A percentile compares a stretch with the other conserved stretches of the same genome.
Conservation (phyloP, 2,888 invertebrate genomes). For the Phoronis australis region DNA sequence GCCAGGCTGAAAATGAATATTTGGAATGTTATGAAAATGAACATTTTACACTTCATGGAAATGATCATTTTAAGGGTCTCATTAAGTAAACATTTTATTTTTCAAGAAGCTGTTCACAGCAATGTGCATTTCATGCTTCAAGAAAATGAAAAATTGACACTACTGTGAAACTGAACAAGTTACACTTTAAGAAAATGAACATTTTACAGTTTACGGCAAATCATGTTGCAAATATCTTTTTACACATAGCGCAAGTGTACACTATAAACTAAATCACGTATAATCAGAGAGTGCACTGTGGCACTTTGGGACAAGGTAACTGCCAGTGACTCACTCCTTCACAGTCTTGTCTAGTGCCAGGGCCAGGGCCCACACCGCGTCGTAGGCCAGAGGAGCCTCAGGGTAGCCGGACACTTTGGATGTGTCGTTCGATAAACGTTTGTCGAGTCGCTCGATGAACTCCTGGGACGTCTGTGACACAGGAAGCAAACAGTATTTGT, state of each 20-base stretch:
- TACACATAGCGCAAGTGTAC: too few species aligned
- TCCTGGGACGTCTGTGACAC: conserved; percentile 73
- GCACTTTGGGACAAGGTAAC: too few species aligned
- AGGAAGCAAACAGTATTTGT: too few species aligned
- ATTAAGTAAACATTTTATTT: background rate
- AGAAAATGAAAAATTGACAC: too few species aligned
- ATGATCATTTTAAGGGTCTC: background rate
- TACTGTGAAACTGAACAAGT: too few species aligned
- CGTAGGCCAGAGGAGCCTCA: conserved; percentile 97
- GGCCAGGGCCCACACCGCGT: conserved; percentile 98
- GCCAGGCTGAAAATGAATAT: conserved; percentile 60
- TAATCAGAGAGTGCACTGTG: too few species aligned
- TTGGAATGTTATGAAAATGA: background rate
- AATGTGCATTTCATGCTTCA: too few species aligned
- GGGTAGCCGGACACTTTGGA: conserved; percentile 67
- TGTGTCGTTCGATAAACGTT: conserved; percentile 78
- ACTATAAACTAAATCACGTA: too few species aligned
- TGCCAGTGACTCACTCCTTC: conserved; percentile 27
- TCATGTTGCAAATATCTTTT: too few species aligned
- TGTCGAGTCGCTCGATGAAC: conserved; percentile 79
- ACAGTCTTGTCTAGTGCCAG: conserved; percentile 91
- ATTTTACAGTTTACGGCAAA: too few species aligned
- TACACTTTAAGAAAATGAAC: too few species aligned
- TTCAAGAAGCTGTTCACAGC: too few species aligned
- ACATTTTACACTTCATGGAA: background rate